Evolutionary conservation across 92 coral and sea anemone genomes (phyloP).

Genomic region (Palythoa heliodiscus): DNA sequence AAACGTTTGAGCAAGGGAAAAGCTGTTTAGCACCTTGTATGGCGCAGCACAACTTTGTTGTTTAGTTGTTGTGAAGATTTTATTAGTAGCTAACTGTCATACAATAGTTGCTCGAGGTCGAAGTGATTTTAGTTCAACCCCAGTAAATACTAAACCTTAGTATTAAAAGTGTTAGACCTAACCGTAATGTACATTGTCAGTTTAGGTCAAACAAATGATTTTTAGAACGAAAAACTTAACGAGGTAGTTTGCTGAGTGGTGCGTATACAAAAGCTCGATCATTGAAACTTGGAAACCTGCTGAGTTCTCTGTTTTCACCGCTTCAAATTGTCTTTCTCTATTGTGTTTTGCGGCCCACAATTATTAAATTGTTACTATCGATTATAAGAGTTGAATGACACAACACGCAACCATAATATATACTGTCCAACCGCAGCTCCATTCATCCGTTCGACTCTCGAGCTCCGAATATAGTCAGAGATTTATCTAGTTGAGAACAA

Average conservation of each 20-base stretch:
- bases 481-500: not conserved
- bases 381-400: too few species aligned
- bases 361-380: too few species aligned
- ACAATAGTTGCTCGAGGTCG: too few species aligned
- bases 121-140: too few species aligned
- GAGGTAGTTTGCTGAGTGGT: not conserved
- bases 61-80: too few species aligned
- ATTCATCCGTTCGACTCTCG: too few species aligned
- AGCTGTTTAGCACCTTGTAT: not conserved
- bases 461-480: not conserved
- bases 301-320: slow-evolving; percentile 4
- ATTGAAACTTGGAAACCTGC: slow-evolving; percentile 9
- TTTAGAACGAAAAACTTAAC: not conserved
- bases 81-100: too few species aligned
- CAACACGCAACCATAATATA: too few species aligned
- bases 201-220: not conserved
- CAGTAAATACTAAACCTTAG: too few species aligned
- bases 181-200: not conserved
- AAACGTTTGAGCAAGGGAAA: not conserved
- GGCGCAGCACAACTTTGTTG: too few species aligned
- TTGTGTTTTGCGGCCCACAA: too few species aligned
- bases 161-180: not conserved
- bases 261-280: not conserved
- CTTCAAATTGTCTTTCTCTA: slow-evolving; percentile 7
- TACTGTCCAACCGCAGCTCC: not conserved